Conservation (phyloP, 2,113 vertebrate genomes). For the Scolopax mira region DNA sequence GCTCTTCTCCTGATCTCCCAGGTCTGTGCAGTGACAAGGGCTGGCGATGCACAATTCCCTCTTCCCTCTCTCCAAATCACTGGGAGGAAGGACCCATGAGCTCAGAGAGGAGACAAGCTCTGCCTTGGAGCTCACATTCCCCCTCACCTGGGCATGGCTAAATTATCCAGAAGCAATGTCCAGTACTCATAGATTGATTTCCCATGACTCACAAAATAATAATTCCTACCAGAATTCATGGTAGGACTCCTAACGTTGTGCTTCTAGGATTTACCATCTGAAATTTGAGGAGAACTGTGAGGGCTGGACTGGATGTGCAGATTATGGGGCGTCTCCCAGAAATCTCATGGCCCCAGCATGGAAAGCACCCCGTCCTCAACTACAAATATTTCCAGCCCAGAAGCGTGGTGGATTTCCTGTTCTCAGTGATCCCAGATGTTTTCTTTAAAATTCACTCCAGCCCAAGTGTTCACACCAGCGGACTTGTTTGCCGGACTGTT, state of each 20-base stretch:
- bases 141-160: background rate
- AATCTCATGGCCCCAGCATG: accelerated
- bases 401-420: constrained; percentile 21
- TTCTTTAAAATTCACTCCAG: constrained; percentile 29
- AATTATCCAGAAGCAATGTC: background rate
- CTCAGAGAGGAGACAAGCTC: background rate
- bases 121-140: background rate
- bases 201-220: background rate
- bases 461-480: background rate
- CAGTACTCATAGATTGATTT: constrained; percentile 28
- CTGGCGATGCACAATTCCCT: background rate
- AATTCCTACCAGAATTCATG: background rate
- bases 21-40: background rate
- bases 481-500: background rate
- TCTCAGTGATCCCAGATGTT: constrained; percentile 30
- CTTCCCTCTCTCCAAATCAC: accelerated
- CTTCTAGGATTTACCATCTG: constrained; percentile 35
- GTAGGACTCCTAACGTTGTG: background rate
- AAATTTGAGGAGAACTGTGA: background rate
- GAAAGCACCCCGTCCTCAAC: background rate
- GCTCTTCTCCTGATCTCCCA: background rate
- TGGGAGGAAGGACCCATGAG: background rate
- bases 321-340: background rate
- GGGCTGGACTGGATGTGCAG: background rate
- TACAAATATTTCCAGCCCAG: background rate